Evolutionary conservation across 2,888 invertebrate species (phyloP).

Genomic region (Limnephilus rhombicus): DNA sequence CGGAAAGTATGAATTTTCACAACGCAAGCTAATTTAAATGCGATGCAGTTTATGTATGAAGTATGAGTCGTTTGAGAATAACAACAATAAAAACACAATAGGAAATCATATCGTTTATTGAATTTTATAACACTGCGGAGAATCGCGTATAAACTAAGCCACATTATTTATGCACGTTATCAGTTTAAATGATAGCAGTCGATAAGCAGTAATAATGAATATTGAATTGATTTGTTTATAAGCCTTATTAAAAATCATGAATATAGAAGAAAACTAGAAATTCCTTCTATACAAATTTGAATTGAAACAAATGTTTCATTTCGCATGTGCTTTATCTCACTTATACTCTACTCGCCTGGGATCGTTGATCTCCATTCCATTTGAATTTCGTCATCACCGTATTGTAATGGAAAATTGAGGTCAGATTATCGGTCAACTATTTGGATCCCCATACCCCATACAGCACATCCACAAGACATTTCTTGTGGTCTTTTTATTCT

Average conservation of each 20-base stretch:
- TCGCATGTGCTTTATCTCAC: no score
- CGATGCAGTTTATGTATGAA: background rate
- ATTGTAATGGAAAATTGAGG: no score
- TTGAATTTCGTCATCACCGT: no score
- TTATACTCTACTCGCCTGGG: no score
- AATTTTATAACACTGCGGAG: background rate
- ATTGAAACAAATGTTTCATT: no score
- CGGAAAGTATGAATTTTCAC: background rate
- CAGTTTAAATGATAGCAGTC: background rate
- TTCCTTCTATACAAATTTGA: no score
- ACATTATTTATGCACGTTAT: background rate
- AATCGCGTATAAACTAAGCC: background rate
- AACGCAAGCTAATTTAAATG: background rate
- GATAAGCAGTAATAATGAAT: background rate
- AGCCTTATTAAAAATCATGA: background rate
- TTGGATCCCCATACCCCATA: no score
- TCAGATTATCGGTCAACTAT: no score
- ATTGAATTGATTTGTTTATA: background rate
- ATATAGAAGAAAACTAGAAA: no score
- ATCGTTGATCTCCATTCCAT: no score
- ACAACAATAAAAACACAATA: background rate
- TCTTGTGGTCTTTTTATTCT: no score
- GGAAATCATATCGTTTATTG: background rate
- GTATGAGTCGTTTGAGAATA: background rate
- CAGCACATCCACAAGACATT: no score